Evolutionary conservation across 2,113 vertebrate genomes (phyloP).

Genomic region (Telmatochromis sp.): DNA sequence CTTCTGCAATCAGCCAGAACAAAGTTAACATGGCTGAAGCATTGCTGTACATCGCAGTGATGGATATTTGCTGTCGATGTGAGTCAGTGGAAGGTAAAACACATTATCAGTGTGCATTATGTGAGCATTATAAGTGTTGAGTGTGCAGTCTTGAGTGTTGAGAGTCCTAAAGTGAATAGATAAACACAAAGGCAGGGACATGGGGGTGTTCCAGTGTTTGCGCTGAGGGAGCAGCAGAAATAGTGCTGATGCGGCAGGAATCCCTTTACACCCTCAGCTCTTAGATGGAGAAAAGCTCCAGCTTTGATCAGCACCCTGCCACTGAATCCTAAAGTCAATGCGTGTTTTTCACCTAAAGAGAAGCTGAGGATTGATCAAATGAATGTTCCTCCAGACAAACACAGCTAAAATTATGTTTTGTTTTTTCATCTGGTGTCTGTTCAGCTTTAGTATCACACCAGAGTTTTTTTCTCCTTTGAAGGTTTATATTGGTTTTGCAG

Average conservation of each 20-base stretch:
- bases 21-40: not conserved
- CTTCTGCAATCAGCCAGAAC: not conserved
- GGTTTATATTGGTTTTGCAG: not conserved
- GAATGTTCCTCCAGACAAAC: not conserved
- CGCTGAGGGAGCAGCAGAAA: not conserved
- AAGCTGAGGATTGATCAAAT: not conserved
- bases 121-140: not conserved
- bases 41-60: not conserved
- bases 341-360: not conserved
- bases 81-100: not conserved
- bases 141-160: not conserved
- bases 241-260: conserved; percentile 14
- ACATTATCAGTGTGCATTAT: not conserved
- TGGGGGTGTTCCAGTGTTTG: not conserved
- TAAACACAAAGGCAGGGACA: not conserved
- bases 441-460: not conserved
- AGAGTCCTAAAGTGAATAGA: not conserved
- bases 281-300: not conserved
- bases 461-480: not conserved
- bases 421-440: not conserved
- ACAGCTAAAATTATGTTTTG: not conserved
- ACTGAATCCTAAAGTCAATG: not conserved
- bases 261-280: not conserved
- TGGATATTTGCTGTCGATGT: not conserved
- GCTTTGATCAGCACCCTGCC: not conserved